Conservation (phyloP, 2,888 invertebrate species). For the Pinctada fucata region DNA sequence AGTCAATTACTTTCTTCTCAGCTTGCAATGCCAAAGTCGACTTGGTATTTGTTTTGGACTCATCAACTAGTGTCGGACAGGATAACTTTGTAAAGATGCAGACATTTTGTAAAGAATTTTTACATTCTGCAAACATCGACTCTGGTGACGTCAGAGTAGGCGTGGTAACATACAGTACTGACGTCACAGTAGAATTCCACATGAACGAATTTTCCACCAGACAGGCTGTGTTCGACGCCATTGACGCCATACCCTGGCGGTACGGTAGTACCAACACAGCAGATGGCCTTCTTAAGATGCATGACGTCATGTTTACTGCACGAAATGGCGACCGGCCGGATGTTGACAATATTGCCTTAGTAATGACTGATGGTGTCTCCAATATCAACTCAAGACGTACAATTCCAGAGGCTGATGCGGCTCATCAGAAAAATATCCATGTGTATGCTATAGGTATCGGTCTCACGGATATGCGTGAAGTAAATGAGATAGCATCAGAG, state of each 20-base stretch:
- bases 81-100: constrained; percentile 69
- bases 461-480: constrained; percentile 54
- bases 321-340: constrained; percentile 63
- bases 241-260: constrained; percentile 63
- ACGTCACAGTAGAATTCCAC: constrained; percentile 65
- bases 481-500: constrained; percentile 55
- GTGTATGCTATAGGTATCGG: constrained; percentile 59
- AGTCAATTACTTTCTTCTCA: not conserved
- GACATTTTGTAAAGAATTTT: constrained; percentile 65
- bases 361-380: constrained; percentile 68
- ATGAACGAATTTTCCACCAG: constrained; percentile 61
- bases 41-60: constrained; percentile 70
- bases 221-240: constrained; percentile 58
- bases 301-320: constrained; percentile 59
- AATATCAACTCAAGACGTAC: constrained; percentile 61
- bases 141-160: constrained; percentile 62
- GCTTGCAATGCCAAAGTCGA: constrained; percentile 51
- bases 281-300: constrained; percentile 62
- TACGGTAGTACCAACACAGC: constrained; percentile 72
- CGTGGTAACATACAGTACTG: constrained; percentile 67
- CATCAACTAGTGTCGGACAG: constrained; percentile 71
- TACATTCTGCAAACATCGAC: constrained; percentile 61
- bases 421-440: constrained; percentile 42
- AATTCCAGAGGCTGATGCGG: constrained; percentile 57
- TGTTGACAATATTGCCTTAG: constrained; percentile 47